These are phyloP conservation scores for Limnodromus scolopaceus DNA, from an alignment of 2,797 vertebrate species.

Conservation along the genomic window DNA sequence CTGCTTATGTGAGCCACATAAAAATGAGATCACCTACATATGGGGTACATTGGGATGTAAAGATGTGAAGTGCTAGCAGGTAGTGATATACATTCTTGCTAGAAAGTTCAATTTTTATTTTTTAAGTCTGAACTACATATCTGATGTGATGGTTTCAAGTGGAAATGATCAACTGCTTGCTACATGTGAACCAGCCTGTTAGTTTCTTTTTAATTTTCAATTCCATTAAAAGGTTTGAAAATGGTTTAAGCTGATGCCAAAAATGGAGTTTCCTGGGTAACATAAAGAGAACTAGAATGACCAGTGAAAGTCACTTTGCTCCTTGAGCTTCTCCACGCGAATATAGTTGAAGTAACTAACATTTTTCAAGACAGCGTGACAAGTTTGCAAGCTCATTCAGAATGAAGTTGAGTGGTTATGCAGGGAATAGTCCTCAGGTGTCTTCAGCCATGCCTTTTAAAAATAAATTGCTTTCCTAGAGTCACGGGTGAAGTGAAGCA, in stretches of 20 bases:
- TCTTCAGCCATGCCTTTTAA: background rate
- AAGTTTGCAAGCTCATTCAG: background rate
- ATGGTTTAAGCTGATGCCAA: background rate
- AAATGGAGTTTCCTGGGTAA: background rate
- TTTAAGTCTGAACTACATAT: background rate
- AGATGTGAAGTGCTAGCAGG: background rate
- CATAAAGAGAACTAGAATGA: background rate
- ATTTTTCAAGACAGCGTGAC: background rate
- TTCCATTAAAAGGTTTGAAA: background rate
- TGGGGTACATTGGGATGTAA: background rate
- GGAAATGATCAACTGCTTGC: background rate
- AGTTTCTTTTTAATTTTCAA: background rate
- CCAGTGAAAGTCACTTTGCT: background rate
- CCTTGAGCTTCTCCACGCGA: background rate
- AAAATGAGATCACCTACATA: background rate
- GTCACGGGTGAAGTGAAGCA: constrained; percentile 97
- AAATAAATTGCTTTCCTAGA: constrained; percentile 69
- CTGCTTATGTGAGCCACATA: background rate
- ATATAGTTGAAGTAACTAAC: background rate
- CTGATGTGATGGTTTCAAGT: background rate
- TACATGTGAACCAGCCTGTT: background rate
- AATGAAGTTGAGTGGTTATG: background rate
- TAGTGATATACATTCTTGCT: background rate
- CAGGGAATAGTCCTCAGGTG: background rate
- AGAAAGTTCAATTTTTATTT: background rate